Base-by-base conservation (phyloP, 2,888 invertebrate species). In the Eucera pruinosa region DNA sequence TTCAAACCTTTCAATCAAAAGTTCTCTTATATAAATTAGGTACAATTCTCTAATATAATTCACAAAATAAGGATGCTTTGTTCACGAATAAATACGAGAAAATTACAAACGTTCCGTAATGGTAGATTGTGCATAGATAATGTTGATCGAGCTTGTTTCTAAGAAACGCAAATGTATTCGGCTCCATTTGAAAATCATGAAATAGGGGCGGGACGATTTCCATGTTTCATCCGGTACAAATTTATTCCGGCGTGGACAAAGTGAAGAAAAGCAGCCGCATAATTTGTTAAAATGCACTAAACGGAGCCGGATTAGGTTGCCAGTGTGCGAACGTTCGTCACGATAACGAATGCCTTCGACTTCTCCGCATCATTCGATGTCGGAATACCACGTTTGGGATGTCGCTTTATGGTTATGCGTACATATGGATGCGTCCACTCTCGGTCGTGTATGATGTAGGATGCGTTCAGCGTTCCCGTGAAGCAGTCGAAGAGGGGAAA, bases 361-460 rank as follows among this genome's bases (percentile, higher is more conserved):
- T 57, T 70, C 39, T 39, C 62, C 54, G 58, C 41, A 52, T 72
- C 68, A 36, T 43, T 64, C 62, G 67, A 70, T 70, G 65, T 75
- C 69, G 68, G 76, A 79, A 85, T 79, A 82, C 86, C 87, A 84
- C 84, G 84, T 89, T 88, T 86, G 88, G 86, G 75, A 81, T 82
- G 81, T 80, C 84, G 84, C 78, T 80, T 84, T 84, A 85, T 86
- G 84, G 80, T 78, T 82, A 86, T 82, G 81, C 81, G 84, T 84
- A 82, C 78, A 83, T 87, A 86, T 82, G 82, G 78, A 88, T 87
- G 80, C 61, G 70, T 64, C 62, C 75, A 57, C 50, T 36, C 66
- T 80, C 48, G 70, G 30, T 50, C 76, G 65, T 30, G 78, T 74
- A 82, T 57, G 76, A 80, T 72, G 76, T 80, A 74, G 64, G 74